phyloP scores from a whole-genome alignment of 1,140 invertebrate species.

The Stegodyphus mimosarum region DNA sequence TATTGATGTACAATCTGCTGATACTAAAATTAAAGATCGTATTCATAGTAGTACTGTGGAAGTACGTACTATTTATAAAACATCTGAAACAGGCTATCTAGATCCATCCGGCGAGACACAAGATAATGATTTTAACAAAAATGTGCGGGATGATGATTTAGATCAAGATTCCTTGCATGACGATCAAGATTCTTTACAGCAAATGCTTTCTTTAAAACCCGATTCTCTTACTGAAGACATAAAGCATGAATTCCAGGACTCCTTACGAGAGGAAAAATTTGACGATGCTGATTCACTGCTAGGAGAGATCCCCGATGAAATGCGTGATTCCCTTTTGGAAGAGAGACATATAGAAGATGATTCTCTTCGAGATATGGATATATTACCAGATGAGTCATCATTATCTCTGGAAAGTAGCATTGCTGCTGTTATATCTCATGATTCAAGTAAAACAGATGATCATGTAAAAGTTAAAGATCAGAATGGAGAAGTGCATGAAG shows the following conservation, averaged over 20 bases:
- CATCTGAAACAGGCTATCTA: neutral
- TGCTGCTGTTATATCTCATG: constrained; percentile 28
- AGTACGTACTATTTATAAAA: neutral
- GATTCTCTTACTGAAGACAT: constrained; percentile 56
- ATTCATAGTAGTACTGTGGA: neutral
- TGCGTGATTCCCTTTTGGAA: constrained; percentile 52
- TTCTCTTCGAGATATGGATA: constrained; percentile 61
- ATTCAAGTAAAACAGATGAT: constrained; percentile 34
- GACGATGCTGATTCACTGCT: constrained; percentile 56
- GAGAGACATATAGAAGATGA: constrained; percentile 61
- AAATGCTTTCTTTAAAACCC: constrained; percentile 50
- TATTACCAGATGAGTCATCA: constrained; percentile 50
- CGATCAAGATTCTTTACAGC: constrained; percentile 53
- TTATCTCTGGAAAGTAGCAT: constrained; percentile 52
- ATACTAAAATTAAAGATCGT: neutral
- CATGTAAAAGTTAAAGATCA: neutral
- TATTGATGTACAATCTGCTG: neutral
- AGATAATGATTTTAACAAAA: neutral
- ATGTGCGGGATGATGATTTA: constrained; percentile 42
- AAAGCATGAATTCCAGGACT: constrained; percentile 42
- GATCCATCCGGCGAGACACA: neutral
- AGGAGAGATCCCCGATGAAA: constrained; percentile 33
- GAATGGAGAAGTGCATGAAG: neutral
- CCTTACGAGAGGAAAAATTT: constrained; percentile 33
- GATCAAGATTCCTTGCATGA: constrained; percentile 57